Percentiles rank a stretch among this genome's conserved stretches.
Conservation (phyloP, 2,888 invertebrate genomes). For the Adela reaumurella region DNA sequence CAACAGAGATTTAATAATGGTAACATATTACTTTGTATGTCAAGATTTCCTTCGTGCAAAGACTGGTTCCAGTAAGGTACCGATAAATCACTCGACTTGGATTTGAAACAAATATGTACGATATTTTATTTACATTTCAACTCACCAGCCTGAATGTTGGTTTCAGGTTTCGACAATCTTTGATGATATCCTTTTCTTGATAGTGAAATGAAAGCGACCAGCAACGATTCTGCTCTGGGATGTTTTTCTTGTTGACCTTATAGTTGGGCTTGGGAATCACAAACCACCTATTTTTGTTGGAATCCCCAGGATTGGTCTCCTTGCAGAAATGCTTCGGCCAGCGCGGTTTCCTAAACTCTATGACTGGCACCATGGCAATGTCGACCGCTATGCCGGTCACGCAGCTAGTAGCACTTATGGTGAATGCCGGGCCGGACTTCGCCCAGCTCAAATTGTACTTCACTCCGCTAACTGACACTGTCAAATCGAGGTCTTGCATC, state of each 20-base stretch:
- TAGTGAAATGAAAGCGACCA: conserved; percentile 59
- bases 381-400: conserved; percentile 28
- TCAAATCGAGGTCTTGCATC: conserved; percentile 28
- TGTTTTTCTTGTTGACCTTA: conserved; percentile 21
- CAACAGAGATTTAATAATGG: neutral
- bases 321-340: conserved; percentile 33
- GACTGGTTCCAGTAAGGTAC: too few relatives aligned
- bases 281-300: conserved; percentile 26
- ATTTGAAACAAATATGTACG: neutral
- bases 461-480: conserved; percentile 25
- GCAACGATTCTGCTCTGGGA: conserved; percentile 23
- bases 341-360: conserved; percentile 36
- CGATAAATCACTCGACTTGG: too few relatives aligned
- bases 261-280: conserved; percentile 52
- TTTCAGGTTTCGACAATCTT: conserved; percentile 37
- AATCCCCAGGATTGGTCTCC: conserved; percentile 15
- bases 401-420: conserved; percentile 33
- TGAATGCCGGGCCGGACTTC: conserved; percentile 56
- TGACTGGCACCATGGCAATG: conserved; percentile 54
- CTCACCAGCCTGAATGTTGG: conserved; percentile 38
- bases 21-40: too few relatives aligned
- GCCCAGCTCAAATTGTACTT: conserved; percentile 27
- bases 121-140: too few relatives aligned
- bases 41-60: too few relatives aligned
- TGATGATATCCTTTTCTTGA: conserved; percentile 47